Evolutionary conservation across 2,888 invertebrate species (phyloP).

Genomic region (Heliconius cydno): DNA sequence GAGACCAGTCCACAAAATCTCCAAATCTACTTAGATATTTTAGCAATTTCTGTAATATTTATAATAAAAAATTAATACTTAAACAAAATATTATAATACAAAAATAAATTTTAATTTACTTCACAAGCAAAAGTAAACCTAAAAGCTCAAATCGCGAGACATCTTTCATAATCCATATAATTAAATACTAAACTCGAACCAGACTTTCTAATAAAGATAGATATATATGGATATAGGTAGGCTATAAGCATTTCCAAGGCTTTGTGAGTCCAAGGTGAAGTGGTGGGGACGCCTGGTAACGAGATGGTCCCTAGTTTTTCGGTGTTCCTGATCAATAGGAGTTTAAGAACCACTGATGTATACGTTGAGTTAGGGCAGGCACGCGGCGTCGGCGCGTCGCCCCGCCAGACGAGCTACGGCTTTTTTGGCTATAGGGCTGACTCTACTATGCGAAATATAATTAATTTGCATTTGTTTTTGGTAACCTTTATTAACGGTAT

Average conservation of each 20-base stretch:
- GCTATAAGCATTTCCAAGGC: constrained; percentile 13
- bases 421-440: constrained; percentile 73
- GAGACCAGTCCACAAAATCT: constrained; percentile 3
- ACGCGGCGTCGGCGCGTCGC: constrained; percentile 65
- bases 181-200: constrained; percentile 1
- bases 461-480: background rate
- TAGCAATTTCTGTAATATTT: constrained; percentile 5
- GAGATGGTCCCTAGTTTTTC: constrained; percentile 44
- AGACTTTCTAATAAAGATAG: constrained; percentile 15
- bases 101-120: background rate
- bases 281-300: constrained; percentile 43
- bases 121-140: background rate
- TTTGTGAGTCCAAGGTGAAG: constrained; percentile 33
- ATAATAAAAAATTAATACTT: background rate
- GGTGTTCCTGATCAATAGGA: constrained; percentile 44
- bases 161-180: background rate
- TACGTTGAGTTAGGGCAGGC: constrained; percentile 80
- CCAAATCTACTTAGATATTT: background rate
- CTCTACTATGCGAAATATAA: constrained; percentile 31
- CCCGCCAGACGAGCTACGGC: constrained; percentile 57
- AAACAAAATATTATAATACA: background rate
- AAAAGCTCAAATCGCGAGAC: background rate
- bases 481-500: background rate
- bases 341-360: constrained; percentile 47
- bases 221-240: constrained; percentile 5